A percentile compares a stretch with the other conserved stretches of the same genome.
Evolutionary conservation across 2,888 invertebrate genomes (phyloP).

Genomic region (Operophtera brumata): DNA sequence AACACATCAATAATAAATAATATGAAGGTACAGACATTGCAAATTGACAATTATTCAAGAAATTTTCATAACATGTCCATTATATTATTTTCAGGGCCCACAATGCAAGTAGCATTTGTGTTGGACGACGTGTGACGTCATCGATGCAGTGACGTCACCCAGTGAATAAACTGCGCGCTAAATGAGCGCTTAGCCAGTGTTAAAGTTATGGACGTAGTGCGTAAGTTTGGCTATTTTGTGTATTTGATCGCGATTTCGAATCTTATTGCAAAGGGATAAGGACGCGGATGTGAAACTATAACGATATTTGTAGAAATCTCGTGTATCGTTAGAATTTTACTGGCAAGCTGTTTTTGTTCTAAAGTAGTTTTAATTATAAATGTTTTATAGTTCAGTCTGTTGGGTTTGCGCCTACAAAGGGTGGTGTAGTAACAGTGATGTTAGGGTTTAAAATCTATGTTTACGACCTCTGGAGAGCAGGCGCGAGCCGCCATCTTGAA

Average conservation of each 20-base stretch:
- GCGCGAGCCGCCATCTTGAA: no score
- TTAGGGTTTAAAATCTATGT: no score
- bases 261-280: constrained; percentile 1
- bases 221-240: constrained; percentile 46
- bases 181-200: constrained; percentile 37
- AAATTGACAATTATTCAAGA: no score
- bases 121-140: constrained; percentile 76
- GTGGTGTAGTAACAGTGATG: no score
- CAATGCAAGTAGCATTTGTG: constrained; percentile 79
- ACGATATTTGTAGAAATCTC: constrained; percentile 20
- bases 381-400: no score
- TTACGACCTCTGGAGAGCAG: no score
- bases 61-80: no score
- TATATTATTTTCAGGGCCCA: constrained; percentile 58
- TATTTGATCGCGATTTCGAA: constrained; percentile 23
- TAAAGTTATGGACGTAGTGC: constrained; percentile 32
- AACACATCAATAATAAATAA: no score
- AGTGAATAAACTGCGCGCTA: constrained; percentile 19
- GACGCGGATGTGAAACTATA: constrained; percentile 11
- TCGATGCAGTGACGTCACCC: constrained; percentile 43
- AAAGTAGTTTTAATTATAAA: constrained; percentile 44
- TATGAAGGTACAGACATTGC: no score
- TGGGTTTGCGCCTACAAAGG: no score
- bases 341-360: constrained; percentile 58
- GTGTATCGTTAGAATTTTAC: constrained; percentile 18